Base-by-base conservation (phyloP, 2,888 invertebrate species). In the Drosophila ezoana region DNA sequence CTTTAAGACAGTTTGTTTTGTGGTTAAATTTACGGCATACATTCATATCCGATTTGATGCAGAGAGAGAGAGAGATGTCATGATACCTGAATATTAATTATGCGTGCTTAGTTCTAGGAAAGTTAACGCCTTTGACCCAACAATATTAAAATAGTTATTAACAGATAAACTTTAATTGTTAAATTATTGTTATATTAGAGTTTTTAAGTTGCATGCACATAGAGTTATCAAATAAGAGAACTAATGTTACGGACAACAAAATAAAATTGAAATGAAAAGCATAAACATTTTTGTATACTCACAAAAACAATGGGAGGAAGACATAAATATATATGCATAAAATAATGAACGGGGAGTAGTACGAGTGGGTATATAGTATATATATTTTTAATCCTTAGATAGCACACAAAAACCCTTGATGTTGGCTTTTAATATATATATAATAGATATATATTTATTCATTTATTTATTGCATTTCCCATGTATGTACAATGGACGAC, bases 221-320 rank as follows among this genome's bases (percentile, higher is more conserved):
- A 41, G 18, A 1, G 45, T 13, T 43, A 41, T 40, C 28, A 23
- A 10, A 44, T 16, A 18, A 41, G 13, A 8, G n/a, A 43, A 43
- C 33, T 56, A 11, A 18, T 35, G 44, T 37, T 43, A 49, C 10
- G 45, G 53, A 32, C 13, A 44, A 53, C 35, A 14, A 66, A 71
- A 44, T 48, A 51, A 72, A 53, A 58, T 58, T 44, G 14, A 72
- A 79, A 74, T 71, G 53, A 76, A 72, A 83, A 88, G 72, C 63
- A 53, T 73, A 87, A 84, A 80, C 20, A 76, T 86, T 88, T 83
- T 83, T 87, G 76, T 89, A 87, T 87, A 90, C 87, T 87, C 87
- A 87, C 87, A 87, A 87, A 89, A 84, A 83, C 72, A 78, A 76
- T 76, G 89, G 81, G 79, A 81, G 70, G 76, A 81, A 81, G 79